Conservation (phyloP, 2,888 invertebrate species). For the Sphaerophoria rueppellii region DNA sequence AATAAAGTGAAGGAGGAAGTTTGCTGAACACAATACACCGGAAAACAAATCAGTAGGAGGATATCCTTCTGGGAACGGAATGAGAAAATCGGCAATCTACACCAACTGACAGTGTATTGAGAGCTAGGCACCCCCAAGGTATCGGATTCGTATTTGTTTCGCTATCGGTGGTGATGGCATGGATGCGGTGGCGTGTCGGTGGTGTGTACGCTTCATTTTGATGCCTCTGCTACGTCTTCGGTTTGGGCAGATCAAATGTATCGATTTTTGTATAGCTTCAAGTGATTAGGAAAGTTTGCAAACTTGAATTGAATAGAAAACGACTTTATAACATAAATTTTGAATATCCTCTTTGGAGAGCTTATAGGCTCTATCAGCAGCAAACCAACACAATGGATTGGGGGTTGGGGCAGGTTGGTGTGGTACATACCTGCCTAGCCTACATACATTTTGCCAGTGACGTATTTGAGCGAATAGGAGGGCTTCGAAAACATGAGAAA, state of each 20-base stretch:
- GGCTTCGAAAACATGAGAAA: too few species aligned
- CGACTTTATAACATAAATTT: constrained; percentile 53
- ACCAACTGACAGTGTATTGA: background rate
- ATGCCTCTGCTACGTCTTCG: constrained; percentile 31
- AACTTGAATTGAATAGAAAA: constrained; percentile 32
- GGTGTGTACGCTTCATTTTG: constrained; percentile 62
- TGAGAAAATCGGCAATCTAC: constrained; percentile 43
- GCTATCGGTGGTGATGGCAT: constrained; percentile 35
- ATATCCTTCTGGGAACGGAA: constrained; percentile 56
- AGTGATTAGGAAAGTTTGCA: constrained; percentile 65
- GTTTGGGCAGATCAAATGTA: constrained; percentile 38
- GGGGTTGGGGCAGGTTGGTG: background rate
- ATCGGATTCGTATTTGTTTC: background rate
- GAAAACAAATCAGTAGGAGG: constrained; percentile 72
- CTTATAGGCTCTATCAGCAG: constrained; percentile 46
- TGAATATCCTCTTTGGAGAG: constrained; percentile 41
- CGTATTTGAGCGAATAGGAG: too few species aligned
- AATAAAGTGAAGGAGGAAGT: constrained; percentile 28
- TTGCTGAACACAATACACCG: constrained; percentile 64
- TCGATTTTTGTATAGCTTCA: constrained; percentile 59
- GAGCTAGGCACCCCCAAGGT: constrained; percentile 38
- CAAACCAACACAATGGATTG: background rate
- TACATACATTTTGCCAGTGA: too few species aligned
- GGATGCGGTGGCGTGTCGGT: constrained; percentile 44
- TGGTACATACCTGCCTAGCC: too few species aligned